Base-by-base conservation (phyloP, 2,113 vertebrate genomes). In the Carassius auratus region DNA sequence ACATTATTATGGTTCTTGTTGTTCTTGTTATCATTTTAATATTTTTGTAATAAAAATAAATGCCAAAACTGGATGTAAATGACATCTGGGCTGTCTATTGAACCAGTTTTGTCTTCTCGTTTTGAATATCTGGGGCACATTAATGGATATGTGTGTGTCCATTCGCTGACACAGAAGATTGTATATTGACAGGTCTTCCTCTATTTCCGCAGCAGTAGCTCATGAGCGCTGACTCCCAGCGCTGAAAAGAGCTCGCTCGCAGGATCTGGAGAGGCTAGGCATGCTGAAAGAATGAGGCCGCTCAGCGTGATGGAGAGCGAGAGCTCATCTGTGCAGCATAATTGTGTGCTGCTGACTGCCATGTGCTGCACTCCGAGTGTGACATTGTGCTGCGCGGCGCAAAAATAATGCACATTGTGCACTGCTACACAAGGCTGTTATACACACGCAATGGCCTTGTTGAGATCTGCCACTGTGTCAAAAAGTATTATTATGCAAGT, bases 201-300 rank as follows among this genome's bases (percentile, higher is more conserved):
- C 79, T 81, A 68, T 69, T 81, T 52, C 23, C 15, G 15, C 64
- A 19, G 62, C 45, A 69, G 64, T 50, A 69, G 68, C 79, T 81
- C 79, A 52, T 15, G 23, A 50, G 42, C 62, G 69, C 15, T 52
- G 62, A 52, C 79, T 69, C 45, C 10, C 57, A 62, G 76, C 55
- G 55, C 23, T 50, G 74, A 76, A 19, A 45, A 52, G 74, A 30
- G 5, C 48, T 55, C 1, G 48, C 48, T 76, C 13, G 3, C 8
- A 8, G 74, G 61, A 23, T 79, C 57, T 14, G n/a, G 9, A 66
- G 36, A 42, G 68, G 68, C 36, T n/a, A 38, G 52, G 19, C 26
- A 12, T 62, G 64, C 15, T 81, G 79, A 81, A 81, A 81, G 79
- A 81, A 81, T 81, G 79, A 52, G 79, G 79, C 42, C 79, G 26